phyloP scores from a whole-genome alignment of 2,113 vertebrate genomes.

The Phalacrocorax carbo region DNA sequence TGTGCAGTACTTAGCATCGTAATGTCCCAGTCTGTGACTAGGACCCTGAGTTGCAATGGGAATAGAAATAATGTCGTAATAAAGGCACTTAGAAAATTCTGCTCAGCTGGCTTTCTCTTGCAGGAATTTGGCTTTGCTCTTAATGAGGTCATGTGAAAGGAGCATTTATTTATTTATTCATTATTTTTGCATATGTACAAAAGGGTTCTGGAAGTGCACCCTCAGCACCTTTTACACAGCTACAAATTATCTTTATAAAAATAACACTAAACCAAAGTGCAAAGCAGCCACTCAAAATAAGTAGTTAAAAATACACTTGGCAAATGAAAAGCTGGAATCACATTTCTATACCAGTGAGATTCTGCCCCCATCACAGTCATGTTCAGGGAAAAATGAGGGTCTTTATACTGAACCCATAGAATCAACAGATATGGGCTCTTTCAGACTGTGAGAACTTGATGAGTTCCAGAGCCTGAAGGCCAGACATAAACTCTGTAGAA shows the following conservation, averaged over 20 bases:
- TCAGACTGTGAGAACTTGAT: neutral
- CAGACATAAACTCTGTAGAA: neutral
- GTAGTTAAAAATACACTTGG: constrained; percentile 52
- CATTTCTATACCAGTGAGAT: neutral
- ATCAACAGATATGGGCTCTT: neutral
- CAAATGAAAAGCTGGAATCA: constrained; percentile 26
- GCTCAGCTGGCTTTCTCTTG: constrained; percentile 24
- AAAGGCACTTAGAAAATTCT: constrained; percentile 45
- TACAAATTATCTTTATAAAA: constrained; percentile 57
- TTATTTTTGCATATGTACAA: constrained; percentile 45
- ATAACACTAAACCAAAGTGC: constrained; percentile 34
- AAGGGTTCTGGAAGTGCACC: constrained; percentile 36
- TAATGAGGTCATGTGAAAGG: constrained; percentile 51
- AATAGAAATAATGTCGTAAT: neutral
- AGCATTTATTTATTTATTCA: constrained; percentile 51
- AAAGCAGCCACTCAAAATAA: constrained; percentile 30
- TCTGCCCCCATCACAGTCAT: neutral
- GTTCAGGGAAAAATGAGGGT: neutral
- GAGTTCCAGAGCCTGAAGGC: neutral
- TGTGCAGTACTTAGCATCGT: neutral
- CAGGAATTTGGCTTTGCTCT: constrained; percentile 43
- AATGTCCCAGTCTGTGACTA: neutral
- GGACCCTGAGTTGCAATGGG: neutral
- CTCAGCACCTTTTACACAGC: constrained; percentile 57
- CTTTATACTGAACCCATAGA: neutral